Base-by-base conservation (phyloP, 2,113 vertebrate species). In the Otus sunia region DNA sequence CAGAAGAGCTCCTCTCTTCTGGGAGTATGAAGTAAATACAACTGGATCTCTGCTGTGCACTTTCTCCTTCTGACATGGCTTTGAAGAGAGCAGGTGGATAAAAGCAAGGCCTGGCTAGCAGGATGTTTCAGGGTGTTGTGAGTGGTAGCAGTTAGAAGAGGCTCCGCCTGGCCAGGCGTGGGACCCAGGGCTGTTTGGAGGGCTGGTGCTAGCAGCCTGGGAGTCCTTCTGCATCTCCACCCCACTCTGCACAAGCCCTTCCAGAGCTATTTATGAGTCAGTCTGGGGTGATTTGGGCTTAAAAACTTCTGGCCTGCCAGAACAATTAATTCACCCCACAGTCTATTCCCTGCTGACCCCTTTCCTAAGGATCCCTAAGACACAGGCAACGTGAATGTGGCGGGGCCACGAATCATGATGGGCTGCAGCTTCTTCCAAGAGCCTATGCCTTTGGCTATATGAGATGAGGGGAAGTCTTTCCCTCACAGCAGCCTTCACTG, bases 391-490 rank as follows among this genome's bases (percentile, higher is more conserved):
- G n/a, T 0, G 2, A 58, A 58, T 0, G 1, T 56, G 26, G 49
- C 0, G 0, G 45, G 34, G 30, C 0, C 3, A 53, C 0, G 9
- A 74, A 9, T 2, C 1, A 2, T 32, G 41, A 25, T 45, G 56
- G 39, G 41, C 52, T 82, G 67, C 67, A 55, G 59, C 27, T 66
- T 45, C 39, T 68, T 23, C 2, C 2, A 5, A 76, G 62, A 1
- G 8, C 32, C 52, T 18, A 26, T 32, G 88, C 67, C 73, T 72
- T 15, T 3, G 66, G 73, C 50, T n/a, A 59, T 32, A 4, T 0
- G 55, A 73, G 18, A 36, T 0, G 2, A 59, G 56, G 27, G 52
- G n/a, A 58, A 73, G 55, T 7, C 68, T 53, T 53, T 66, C 11
- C 20, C 20, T 30, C 45, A 6, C 0, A 5, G 59, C 39, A 67